Percentiles rank a stretch among this genome's conserved stretches.
phyloP scores from a whole-genome alignment of 2,888 invertebrate species.

The Scaptodrosophila latifasciaeformis region DNA sequence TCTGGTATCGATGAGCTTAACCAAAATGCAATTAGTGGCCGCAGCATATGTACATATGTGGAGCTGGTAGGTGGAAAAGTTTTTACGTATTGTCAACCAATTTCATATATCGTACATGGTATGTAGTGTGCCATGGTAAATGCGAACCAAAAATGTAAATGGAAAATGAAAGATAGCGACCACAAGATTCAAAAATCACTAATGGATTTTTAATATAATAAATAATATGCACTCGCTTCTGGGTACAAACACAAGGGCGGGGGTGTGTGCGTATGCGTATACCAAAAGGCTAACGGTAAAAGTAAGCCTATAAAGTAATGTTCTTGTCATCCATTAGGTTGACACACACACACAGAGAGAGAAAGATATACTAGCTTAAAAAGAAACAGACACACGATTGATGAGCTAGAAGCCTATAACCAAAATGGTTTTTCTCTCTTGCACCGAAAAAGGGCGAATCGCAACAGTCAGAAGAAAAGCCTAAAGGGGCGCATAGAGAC shows the following conservation, averaged over 20 bases:
- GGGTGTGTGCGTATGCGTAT: too few species aligned
- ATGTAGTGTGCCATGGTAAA: too few species aligned
- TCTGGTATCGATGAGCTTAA: conserved; percentile 32
- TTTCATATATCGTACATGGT: too few species aligned
- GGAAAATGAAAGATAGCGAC: conserved; percentile 65
- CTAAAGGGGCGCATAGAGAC: neutral
- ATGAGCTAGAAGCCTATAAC: too few species aligned
- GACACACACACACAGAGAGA: conserved; percentile 16
- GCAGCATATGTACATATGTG: conserved; percentile 36
- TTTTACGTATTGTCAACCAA: neutral
- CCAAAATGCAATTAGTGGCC: conserved; percentile 65
- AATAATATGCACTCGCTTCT: conserved; percentile 46
- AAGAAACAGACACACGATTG: conserved; percentile 20
- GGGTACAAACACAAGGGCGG: neutral
- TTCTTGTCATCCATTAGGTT: conserved; percentile 59
- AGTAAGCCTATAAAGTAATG: conserved; percentile 22
- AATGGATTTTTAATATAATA: conserved; percentile 68
- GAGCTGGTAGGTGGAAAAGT: conserved; percentile 17
- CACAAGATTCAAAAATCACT: conserved; percentile 69
- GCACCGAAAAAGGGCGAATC: neutral
- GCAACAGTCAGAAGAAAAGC: conserved; percentile 2
- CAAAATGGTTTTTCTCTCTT: conserved; percentile 14
- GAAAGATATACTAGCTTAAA: conserved; percentile 25
- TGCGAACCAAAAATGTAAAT: conserved; percentile 47
- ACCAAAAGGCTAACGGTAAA: neutral